Evolutionary conservation across 2,888 invertebrate species (phyloP), one percentile per base, ranked within the genome.

Genomic region (Hyalella azteca): DNA sequence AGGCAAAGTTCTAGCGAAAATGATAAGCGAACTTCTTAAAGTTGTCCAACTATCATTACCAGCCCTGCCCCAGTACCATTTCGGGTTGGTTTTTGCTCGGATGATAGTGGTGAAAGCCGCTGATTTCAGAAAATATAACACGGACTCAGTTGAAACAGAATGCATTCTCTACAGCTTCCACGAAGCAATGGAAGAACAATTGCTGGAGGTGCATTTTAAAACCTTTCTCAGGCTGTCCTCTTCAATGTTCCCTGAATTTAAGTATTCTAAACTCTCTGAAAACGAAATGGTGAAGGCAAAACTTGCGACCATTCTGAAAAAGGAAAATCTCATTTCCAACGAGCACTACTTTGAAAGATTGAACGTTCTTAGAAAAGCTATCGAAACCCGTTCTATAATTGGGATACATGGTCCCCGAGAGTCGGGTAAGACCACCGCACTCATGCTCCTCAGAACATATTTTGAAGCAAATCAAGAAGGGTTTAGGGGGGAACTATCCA

Each of bases 81-180:
- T 75, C 19, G 75, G 45, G 29, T 26, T 32, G n/a, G 7, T n/a
- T 2, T 75, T 75, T 32, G 45, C 22, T 4, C 2, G n/a, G 13
- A 13, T 19, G 11, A 22, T 45, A 3, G 36, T 75, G 41, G 3
- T 19, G n/a, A 45, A 22, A 22, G 75, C 75, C 2, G 75, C 40
- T 9, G 36, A 40, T 5, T 7, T 75, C 13, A n/a, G 9, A 15
- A 75, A 39, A 19, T 26, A 45, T 3, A 45, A 22, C 22, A 15
- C 75, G 22, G 45, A 15, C 45, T n/a, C 45, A 3, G 7, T 15
- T 19, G 75, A 75, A 11, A 15, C 22, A 2, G 75, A 75, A 4
- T 26, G n/a, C 19, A 41, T 66, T 13, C 66, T 66, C 66, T n/a
- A 36, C 66, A 66, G 66, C 36, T n/a, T 66, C 66, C 66, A 66